These are phyloP conservation scores for Mobula hypostoma DNA, from an alignment of 2,113 vertebrate genomes.

Conservation along the genomic window DNA sequence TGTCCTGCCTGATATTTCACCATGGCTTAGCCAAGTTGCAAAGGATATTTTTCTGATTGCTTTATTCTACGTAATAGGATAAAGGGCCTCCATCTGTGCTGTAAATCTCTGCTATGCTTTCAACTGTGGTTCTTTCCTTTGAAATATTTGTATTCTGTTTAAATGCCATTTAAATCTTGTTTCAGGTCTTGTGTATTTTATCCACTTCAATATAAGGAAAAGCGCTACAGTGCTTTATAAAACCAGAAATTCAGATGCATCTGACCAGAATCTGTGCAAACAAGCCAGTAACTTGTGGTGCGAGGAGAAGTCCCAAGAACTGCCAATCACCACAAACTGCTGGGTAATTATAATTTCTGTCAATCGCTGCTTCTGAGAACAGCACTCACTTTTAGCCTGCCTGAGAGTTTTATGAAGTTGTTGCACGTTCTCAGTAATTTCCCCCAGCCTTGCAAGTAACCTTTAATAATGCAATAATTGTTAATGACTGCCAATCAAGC, in stretches of 20 bases:
- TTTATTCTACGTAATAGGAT: not conserved
- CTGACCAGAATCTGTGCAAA: not conserved
- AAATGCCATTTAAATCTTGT: not conserved
- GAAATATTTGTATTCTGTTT: not conserved
- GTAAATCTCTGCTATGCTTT: not conserved
- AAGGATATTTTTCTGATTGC: not conserved
- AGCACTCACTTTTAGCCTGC: not conserved
- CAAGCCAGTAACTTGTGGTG: not conserved
- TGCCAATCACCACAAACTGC: not conserved
- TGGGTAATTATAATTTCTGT: not conserved
- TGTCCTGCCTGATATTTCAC: not conserved
- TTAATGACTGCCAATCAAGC: not conserved
- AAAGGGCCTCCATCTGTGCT: too few species aligned
- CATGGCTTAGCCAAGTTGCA: not conserved
- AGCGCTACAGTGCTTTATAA: not conserved
- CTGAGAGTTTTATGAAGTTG: not conserved
- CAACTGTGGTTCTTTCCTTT: not conserved
- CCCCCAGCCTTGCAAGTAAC: not conserved
- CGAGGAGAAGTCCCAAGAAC: too few species aligned
- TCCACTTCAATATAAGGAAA: not conserved
- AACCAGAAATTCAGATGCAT: not conserved
- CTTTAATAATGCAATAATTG: not conserved
- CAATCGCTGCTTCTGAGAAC: not conserved
- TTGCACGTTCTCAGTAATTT: not conserved
- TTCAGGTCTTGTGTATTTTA: not conserved